Evolutionary conservation across 2,888 invertebrate species (phyloP), one percentile per base, ranked within the genome.

Genomic region (Pristionchus fissidentatus): DNA sequence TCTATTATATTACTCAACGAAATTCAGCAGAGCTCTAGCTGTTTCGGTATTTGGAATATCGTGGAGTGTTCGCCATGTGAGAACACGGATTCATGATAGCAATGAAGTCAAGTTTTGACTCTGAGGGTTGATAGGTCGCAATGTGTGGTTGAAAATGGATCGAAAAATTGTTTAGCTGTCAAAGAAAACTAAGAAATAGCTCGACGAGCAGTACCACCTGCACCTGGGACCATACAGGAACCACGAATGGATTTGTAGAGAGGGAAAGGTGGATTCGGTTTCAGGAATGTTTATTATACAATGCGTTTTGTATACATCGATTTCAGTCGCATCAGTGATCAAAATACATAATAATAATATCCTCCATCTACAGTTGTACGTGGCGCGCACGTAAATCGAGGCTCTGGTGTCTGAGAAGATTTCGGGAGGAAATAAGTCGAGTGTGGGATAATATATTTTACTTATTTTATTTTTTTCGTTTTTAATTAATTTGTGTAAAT

Each of bases 381-480:
- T 99, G 98, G 97, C 98, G 4, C 95, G 99, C 10, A 99, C 99
- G 0, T 99, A 99, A 95, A 93, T 99, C 84, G 99, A 99, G 93
- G 98, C 98, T 0, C 94, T 99, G 83, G 96, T 98, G n/a, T 97
- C 97, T 0, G 99, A 99, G 93, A 97, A 98, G 93, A 97, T 97
- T 83, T 97, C 97, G 0, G 97, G 97, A 22, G 91, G 91, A 0
- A 96, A 98, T 92, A 88, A 88, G 83, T n/a, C n/a, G n/a, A n/a
- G n/a, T n/a, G 84, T 84, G 8, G n/a, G 38, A 32, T 19, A 49
- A 3, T 32, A 8, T 7, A 60, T 32, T 13, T 43, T 43, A 1
- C 38, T 26, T 75, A 35, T 60, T 70, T 5, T 52, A 35, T 29
- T 41, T 38, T 41, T 0, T 32, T 2, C n/a, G n/a, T n/a, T n/a